phyloP scores from a whole-genome alignment of 2,888 invertebrate species.

The Petrophora chlorosata region DNA sequence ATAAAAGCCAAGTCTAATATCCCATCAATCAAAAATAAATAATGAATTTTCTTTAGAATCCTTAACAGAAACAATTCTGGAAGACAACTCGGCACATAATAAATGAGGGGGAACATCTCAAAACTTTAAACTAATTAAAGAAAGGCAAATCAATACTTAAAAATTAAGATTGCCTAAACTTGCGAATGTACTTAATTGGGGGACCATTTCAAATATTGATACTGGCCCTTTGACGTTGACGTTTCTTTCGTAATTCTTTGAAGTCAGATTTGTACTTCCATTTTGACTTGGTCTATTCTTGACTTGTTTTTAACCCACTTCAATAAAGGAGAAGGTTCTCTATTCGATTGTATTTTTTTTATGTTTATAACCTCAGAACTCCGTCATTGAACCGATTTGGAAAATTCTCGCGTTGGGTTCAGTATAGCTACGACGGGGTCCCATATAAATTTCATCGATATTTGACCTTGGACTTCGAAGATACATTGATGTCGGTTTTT shows the following conservation, averaged over 20 bases:
- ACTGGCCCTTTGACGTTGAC: slow-evolving; percentile 50
- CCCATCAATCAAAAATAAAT: slow-evolving; percentile 39
- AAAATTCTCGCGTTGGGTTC: too few relatives aligned
- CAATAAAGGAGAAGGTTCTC: too few relatives aligned
- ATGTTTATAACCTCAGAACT: too few relatives aligned
- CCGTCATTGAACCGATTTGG: too few relatives aligned
- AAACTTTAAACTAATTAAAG: slow-evolving; percentile 78
- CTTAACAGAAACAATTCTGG: slow-evolving; percentile 24
- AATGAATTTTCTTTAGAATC: slow-evolving; percentile 35
- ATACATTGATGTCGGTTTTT: too few relatives aligned
- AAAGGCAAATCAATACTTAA: slow-evolving; percentile 73
- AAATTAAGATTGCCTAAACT: slow-evolving; percentile 70
- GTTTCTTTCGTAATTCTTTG: slow-evolving; percentile 18
- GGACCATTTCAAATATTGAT: slow-evolving; percentile 73
- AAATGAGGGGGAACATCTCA: slow-evolving; percentile 68
- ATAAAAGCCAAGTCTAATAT: slow-evolving; percentile 25
- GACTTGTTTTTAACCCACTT: too few relatives aligned
- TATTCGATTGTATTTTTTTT: too few relatives aligned
- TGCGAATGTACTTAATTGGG: slow-evolving; percentile 77
- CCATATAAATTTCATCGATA: too few relatives aligned
- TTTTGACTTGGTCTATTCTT: too few relatives aligned
- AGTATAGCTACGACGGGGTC: too few relatives aligned
- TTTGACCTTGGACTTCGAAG: too few relatives aligned
- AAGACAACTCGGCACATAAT: slow-evolving; percentile 60
- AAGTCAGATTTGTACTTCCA: background rate